Evolutionary conservation across 2,113 vertebrate species (phyloP).

Genomic region (Nycticorax nycticorax): DNA sequence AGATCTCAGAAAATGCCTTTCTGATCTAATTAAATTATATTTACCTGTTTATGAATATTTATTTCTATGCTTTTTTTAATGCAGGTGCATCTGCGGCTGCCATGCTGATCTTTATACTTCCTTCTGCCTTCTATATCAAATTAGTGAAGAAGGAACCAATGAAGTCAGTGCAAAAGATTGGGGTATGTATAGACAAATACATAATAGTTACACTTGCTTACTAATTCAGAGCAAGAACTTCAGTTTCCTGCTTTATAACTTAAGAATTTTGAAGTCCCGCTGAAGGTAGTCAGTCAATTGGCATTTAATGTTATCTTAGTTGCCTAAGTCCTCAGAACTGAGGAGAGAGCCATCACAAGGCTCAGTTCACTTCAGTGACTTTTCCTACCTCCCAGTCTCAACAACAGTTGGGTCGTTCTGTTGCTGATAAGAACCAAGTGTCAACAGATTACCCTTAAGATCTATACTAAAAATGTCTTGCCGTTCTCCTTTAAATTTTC

Average conservation of each 20-base stretch:
- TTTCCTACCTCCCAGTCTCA: not conserved
- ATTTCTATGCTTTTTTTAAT: not conserved
- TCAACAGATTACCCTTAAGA: not conserved
- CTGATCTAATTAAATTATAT: not conserved
- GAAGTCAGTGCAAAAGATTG: slow-evolving; percentile 93
- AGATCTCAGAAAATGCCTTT: not conserved
- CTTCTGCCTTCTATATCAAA: slow-evolving; percentile 96
- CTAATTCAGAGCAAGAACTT: not conserved
- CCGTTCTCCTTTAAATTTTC: not conserved
- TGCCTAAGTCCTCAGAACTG: not conserved
- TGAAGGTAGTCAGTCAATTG: not conserved
- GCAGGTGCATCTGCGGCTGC: slow-evolving; percentile 93
- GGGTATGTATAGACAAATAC: slow-evolving; percentile 79
- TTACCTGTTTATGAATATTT: not conserved
- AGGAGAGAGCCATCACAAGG: not conserved
- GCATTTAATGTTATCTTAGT: not conserved
- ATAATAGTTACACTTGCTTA: not conserved
- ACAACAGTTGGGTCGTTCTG: not conserved
- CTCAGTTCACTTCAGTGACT: not conserved
- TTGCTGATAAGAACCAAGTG: not conserved
- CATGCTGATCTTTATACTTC: slow-evolving; percentile 98
- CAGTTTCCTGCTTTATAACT: not conserved
- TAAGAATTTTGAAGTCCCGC: not conserved
- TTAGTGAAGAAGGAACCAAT: slow-evolving; percentile 95
- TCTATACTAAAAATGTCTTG: not conserved